Conservation (phyloP, 2,797 vertebrate genomes). For the Brachyrhaphis roseni region DNA sequence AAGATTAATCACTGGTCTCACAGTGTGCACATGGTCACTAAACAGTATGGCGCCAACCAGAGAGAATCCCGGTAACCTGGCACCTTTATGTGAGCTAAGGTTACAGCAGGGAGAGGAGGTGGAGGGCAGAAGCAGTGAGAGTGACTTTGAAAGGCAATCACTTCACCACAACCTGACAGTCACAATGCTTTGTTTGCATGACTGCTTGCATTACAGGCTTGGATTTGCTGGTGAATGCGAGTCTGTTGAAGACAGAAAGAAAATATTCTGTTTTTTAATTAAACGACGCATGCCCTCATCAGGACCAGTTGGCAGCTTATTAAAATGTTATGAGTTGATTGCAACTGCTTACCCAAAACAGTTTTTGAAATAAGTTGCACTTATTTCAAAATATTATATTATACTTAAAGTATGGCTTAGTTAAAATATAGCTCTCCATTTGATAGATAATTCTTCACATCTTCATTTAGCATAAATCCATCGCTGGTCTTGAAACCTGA, state of each 20-base stretch:
- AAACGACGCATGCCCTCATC: slow-evolving; percentile 9
- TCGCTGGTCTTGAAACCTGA: neutral
- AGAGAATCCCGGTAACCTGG: slow-evolving; percentile 78
- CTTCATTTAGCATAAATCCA: neutral
- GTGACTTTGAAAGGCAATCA: slow-evolving; percentile 78
- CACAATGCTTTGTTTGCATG: slow-evolving; percentile 71
- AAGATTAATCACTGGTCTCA: slow-evolving; percentile 64
- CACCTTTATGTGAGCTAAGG: slow-evolving; percentile 67
- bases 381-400: neutral
- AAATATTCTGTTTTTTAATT: slow-evolving; percentile 11
- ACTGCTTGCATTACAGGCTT: slow-evolving; percentile 36
- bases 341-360: neutral
- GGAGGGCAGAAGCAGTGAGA: slow-evolving; percentile 70
- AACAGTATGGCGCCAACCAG: slow-evolving; percentile 75
- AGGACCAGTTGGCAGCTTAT: slow-evolving; percentile 4
- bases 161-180: slow-evolving; percentile 65
- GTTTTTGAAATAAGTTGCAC: neutral
- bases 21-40: slow-evolving; percentile 64
- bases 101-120: slow-evolving; percentile 72
- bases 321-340: neutral
- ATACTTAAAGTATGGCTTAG: neutral
- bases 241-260: slow-evolving; percentile 28
- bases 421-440: neutral
- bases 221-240: slow-evolving; percentile 40
- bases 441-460: neutral